Conservation (phyloP, 2,113 vertebrate genomes). For the Elachura formosa region DNA sequence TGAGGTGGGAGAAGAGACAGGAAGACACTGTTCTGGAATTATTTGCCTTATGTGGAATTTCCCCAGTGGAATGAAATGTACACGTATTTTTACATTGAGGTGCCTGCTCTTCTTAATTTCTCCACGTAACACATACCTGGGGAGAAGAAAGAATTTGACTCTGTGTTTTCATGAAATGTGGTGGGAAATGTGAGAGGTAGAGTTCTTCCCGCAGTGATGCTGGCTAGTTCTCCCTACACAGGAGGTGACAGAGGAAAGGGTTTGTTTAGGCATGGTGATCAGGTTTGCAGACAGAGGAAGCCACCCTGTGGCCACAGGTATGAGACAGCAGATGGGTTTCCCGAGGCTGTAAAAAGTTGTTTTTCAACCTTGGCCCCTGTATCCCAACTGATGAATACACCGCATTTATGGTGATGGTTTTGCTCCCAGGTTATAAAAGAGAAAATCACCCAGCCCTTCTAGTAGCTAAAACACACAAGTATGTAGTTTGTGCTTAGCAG, state of each 20-base stretch:
- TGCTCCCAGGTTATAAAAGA: not conserved
- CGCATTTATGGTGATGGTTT: not conserved
- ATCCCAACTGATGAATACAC: not conserved
- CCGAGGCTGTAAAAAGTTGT: not conserved
- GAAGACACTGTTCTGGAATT: not conserved
- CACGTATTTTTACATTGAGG: fast-evolving
- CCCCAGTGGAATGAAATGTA: not conserved
- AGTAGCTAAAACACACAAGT: not conserved
- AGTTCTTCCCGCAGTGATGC: not conserved
- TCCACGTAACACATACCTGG: not conserved
- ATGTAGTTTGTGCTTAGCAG: fast-evolving
- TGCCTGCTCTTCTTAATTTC: not conserved
- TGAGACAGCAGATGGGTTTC: not conserved
- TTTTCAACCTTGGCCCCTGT: not conserved
- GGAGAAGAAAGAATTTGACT: not conserved
- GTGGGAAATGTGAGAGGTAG: not conserved
- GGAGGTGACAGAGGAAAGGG: not conserved
- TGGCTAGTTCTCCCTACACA: not conserved
- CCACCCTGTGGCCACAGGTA: not conserved
- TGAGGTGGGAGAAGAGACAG: fast-evolving
- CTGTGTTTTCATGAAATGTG: not conserved
- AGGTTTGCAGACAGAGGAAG: not conserved
- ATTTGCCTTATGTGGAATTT: not conserved
- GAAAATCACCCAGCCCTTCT: not conserved
- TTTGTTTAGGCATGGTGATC: not conserved